These are phyloP conservation scores for Elgaria multicarinata DNA, from an alignment of 2,113 vertebrate genomes.

Conservation along the genomic window DNA sequence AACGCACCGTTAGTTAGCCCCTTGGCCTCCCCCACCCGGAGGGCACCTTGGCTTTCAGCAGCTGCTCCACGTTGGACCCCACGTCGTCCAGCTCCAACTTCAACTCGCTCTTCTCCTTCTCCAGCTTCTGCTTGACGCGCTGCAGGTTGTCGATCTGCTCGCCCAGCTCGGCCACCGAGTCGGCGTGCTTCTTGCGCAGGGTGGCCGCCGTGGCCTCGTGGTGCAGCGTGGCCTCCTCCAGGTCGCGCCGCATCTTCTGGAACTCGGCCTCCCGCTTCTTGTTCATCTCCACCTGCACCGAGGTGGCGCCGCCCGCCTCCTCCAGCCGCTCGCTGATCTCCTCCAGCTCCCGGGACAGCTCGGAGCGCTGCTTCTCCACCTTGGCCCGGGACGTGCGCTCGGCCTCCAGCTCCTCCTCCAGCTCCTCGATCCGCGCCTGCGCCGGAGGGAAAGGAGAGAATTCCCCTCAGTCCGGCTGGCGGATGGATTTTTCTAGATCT, in stretches of 20 bases:
- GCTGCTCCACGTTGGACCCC: conserved; percentile 87
- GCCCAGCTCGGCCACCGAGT: conserved; percentile 84
- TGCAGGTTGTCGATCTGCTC: conserved; percentile 91
- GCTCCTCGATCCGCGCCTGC: conserved; percentile 85
- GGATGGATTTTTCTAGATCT: background rate
- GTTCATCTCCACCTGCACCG: conserved; percentile 89
- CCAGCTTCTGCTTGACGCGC: conserved; percentile 82
- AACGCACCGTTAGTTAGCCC: too few relatives aligned
- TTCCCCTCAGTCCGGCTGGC: too few relatives aligned
- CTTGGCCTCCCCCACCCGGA: background rate
- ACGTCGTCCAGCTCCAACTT: conserved; percentile 89
- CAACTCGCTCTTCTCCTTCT: conserved; percentile 64
- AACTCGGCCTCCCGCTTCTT: conserved; percentile 93
- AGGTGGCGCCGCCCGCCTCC: conserved; percentile 85
- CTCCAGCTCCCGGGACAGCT: conserved; percentile 87
- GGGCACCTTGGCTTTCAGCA: conserved; percentile 83
- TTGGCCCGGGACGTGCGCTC: conserved; percentile 82
- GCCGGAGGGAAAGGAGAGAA: rapidly evolving
- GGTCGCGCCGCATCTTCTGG: conserved; percentile 89
- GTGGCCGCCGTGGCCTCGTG: conserved; percentile 85
- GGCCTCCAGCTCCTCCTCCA: conserved; percentile 87
- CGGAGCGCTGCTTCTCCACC: conserved; percentile 87
- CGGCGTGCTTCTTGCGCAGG: conserved; percentile 90
- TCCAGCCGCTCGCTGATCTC: conserved; percentile 92
- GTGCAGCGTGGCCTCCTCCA: conserved; percentile 91